A percentile compares a stretch with the other conserved stretches of the same genome.
Evolutionary conservation across 2,113 vertebrate species (phyloP).

Genomic region (Oncorhynchus keta): DNA sequence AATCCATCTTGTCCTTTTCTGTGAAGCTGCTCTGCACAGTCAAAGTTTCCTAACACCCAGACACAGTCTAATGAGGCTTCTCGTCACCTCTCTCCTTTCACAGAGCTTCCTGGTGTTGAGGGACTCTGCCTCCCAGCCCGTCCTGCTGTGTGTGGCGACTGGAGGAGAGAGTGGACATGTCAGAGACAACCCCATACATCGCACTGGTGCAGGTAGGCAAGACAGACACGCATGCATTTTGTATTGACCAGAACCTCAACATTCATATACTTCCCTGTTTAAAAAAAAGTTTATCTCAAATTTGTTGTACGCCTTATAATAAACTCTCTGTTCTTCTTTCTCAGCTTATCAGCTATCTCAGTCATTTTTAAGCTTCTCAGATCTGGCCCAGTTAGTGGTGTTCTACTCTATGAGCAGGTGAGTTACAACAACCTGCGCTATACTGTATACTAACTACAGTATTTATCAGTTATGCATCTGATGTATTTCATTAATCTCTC

Average conservation of each 20-base stretch:
- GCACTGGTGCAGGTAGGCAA: constrained; percentile 49
- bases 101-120: constrained; percentile 71
- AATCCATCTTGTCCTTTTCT: background rate
- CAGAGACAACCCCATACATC: constrained; percentile 55
- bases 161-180: constrained; percentile 32
- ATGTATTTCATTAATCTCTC: constrained; percentile 4
- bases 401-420: constrained; percentile 5
- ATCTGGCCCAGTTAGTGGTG: background rate
- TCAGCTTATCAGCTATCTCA: background rate
- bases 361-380: background rate
- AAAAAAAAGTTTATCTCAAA: no score
- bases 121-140: constrained; percentile 34
- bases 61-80: background rate
- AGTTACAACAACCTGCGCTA: background rate
- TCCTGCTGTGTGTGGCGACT: constrained; percentile 56
- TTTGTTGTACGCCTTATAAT: no score
- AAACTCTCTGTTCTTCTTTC: no score
- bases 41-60: no score
- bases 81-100: background rate
- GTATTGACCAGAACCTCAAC: no score
- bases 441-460: background rate
- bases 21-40: background rate
- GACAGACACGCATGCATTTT: no score
- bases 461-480: background rate
- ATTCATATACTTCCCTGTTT: no score